phyloP scores from a whole-genome alignment of 2,113 vertebrate species.

The Litocranius walleri region DNA sequence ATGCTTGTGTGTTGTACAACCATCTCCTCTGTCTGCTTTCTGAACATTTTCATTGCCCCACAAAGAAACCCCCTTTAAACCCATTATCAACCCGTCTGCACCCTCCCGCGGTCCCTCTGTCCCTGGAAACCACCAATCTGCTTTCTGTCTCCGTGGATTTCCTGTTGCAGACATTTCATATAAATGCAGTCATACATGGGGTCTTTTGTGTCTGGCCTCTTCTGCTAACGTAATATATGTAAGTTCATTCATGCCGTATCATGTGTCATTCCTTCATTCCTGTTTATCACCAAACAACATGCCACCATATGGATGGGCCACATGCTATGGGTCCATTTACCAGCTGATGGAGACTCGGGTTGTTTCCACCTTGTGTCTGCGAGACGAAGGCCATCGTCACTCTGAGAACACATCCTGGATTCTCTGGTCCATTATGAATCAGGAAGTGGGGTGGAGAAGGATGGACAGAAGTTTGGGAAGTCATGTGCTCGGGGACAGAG shows the following conservation, averaged over 20 bases:
- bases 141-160: neutral
- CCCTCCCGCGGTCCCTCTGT: neutral
- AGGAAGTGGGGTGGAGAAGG: accelerated
- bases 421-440: accelerated
- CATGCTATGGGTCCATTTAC: too few relatives aligned
- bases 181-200: accelerated
- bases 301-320: accelerated
- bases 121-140: accelerated
- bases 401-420: too few relatives aligned
- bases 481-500: accelerated
- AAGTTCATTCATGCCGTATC: accelerated
- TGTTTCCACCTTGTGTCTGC: neutral
- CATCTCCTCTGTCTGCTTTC: neutral
- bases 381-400: accelerated
- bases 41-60: neutral
- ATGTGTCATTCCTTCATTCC: accelerated
- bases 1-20: accelerated
- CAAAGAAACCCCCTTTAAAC: neutral
- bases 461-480: neutral
- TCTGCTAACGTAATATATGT: accelerated
- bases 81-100: accelerated
- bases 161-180: neutral
- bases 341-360: accelerated
- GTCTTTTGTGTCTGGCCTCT: neutral
- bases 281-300: neutral